These are phyloP conservation scores for Chalcis sispes DNA, from an alignment of 2,888 invertebrate genomes.

Conservation along the genomic window DNA sequence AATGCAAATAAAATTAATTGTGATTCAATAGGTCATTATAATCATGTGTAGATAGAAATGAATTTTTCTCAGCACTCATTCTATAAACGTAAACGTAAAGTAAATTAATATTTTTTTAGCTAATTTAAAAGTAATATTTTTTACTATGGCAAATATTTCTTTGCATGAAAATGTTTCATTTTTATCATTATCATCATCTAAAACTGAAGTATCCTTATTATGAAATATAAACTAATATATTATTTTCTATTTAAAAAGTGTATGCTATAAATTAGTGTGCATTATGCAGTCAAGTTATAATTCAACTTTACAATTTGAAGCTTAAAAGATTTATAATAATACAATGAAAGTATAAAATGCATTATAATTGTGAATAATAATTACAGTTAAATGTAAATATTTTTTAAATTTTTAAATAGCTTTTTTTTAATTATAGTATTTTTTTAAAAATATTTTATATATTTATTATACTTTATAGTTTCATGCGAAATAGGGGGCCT, in stretches of 20 bases:
- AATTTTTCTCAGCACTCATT: conserved; percentile 4
- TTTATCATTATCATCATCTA: no score
- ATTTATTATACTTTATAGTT: conserved; percentile 37
- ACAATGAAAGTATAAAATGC: neutral
- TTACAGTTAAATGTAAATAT: neutral
- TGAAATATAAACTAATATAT: no score
- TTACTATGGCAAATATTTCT: no score
- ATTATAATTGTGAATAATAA: conserved; percentile 14
- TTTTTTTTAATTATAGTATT: no score
- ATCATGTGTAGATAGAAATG: conserved; percentile 32
- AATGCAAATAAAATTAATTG: conserved; percentile 30
- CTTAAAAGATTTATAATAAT: neutral
- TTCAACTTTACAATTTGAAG: conserved; percentile 1
- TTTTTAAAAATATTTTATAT: neutral
- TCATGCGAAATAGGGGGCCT: conserved; percentile 48
- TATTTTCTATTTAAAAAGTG: no score
- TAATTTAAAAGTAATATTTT: no score
- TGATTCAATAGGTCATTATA: conserved; percentile 33
- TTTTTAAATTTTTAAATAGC: conserved; percentile 11
- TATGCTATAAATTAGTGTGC: no score
- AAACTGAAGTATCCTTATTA: no score
- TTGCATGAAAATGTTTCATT: no score
- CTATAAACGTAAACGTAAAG: neutral
- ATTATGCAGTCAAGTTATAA: no score
- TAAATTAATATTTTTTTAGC: no score